These are phyloP conservation scores for Melanostigma gelatinosum DNA, from an alignment of 2,113 vertebrate species.

Conservation along the genomic window DNA sequence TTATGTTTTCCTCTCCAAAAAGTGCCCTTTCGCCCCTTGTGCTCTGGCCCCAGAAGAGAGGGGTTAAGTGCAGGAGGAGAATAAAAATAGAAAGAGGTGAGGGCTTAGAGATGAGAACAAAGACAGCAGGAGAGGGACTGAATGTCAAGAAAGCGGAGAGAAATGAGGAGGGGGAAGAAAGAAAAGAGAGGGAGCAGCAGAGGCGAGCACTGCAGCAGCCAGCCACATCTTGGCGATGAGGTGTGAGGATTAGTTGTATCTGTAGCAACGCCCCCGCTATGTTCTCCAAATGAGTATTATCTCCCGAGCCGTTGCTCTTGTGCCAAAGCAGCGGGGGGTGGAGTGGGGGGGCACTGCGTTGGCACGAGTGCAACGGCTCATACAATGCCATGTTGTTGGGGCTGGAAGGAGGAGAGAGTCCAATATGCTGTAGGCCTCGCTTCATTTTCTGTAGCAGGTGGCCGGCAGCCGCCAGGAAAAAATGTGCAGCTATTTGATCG, in stretches of 20 bases:
- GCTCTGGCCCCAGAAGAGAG: not conserved
- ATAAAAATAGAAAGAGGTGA: not conserved
- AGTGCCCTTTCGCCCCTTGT: not conserved
- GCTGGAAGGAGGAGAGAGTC: slow-evolving; percentile 28
- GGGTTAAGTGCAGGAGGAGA: not conserved
- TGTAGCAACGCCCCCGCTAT: slow-evolving; percentile 68
- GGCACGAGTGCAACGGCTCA: slow-evolving; percentile 49
- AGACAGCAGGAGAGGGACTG: slow-evolving; percentile 7
- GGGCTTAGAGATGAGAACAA: slow-evolving; percentile 13
- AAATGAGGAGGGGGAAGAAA: not conserved
- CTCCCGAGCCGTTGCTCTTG: slow-evolving; percentile 11
- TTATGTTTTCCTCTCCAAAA: slow-evolving; percentile 7
- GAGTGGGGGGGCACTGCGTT: not conserved
- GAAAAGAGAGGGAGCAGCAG: slow-evolving; percentile 10
- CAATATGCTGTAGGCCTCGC: slow-evolving; percentile 29
- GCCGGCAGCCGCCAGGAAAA: slow-evolving; percentile 29
- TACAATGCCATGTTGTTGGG: slow-evolving; percentile 63
- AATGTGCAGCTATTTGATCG: too few species aligned
- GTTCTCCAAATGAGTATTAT: slow-evolving; percentile 69
- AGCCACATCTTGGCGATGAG: slow-evolving; percentile 54
- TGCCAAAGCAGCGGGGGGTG: too few species aligned
- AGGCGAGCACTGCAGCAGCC: slow-evolving; percentile 22
- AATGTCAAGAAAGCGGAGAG: not conserved
- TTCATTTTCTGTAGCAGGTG: slow-evolving; percentile 68
- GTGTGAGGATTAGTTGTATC: slow-evolving; percentile 77